phyloP scores from a whole-genome alignment of 2,888 invertebrate genomes.

The Pterostichus madidus region DNA sequence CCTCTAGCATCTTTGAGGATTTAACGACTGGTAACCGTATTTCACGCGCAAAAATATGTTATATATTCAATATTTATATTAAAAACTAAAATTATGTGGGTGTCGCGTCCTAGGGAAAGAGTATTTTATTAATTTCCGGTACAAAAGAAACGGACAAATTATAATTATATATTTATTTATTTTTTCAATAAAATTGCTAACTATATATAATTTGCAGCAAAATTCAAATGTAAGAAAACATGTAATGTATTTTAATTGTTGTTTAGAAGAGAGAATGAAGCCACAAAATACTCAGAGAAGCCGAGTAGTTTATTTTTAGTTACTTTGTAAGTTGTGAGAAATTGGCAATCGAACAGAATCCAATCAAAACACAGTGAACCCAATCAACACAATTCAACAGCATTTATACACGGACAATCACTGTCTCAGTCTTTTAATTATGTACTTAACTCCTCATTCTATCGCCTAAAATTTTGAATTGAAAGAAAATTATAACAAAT shows the following conservation, averaged over 20 bases:
- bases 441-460: neutral
- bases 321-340: slow-evolving; percentile 33
- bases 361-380: slow-evolving; percentile 52
- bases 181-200: neutral
- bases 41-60: too few species aligned
- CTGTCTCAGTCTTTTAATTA: slow-evolving; percentile 5
- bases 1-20: neutral
- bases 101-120: too few species aligned
- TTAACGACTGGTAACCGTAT: too few species aligned
- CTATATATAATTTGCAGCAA: neutral
- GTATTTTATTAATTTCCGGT: too few species aligned
- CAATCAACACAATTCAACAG: slow-evolving; percentile 44
- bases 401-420: slow-evolving; percentile 16
- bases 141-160: neutral
- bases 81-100: too few species aligned
- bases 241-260: slow-evolving; percentile 14
- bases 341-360: slow-evolving; percentile 58
- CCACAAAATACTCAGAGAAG: slow-evolving; percentile 57
- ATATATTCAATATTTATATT: too few species aligned
- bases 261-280: slow-evolving; percentile 52
- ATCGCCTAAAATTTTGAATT: neutral
- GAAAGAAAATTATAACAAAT: neutral
- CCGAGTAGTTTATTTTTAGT: slow-evolving; percentile 57
- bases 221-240: neutral
- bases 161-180: neutral